These are phyloP conservation scores for Antedon mediterranea DNA, from an alignment of 53 echinoderm and acorn worm species.

Conservation along the genomic window DNA sequence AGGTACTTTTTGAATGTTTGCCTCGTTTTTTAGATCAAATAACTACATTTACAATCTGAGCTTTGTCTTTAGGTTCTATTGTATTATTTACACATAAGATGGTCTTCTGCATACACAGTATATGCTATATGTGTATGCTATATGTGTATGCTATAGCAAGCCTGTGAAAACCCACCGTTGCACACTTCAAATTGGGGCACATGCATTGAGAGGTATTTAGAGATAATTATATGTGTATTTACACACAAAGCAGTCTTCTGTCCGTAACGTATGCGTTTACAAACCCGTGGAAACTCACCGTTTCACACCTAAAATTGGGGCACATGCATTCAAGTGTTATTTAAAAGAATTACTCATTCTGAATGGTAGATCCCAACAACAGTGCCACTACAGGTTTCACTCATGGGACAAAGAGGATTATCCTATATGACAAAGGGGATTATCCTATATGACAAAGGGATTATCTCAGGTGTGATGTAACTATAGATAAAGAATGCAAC, in stretches of 20 bases:
- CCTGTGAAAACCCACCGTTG: not conserved
- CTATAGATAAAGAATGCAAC: not conserved
- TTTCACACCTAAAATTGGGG: not conserved
- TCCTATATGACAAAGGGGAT: not conserved
- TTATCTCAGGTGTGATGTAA: not conserved
- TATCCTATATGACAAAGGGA: not conserved
- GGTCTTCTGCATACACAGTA: not conserved
- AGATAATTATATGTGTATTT: no score
- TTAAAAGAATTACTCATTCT: not conserved
- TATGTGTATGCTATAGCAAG: not conserved
- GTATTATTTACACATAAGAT: not conserved
- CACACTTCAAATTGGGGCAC: not conserved
- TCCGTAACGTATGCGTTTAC: not conserved
- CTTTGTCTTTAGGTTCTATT: not conserved
- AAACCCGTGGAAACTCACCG: not conserved
- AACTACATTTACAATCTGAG: not conserved
- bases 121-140: no score
- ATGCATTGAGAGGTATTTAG: not conserved
- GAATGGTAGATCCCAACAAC: not conserved
- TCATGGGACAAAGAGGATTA: not conserved
- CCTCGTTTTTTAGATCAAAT: not conserved
- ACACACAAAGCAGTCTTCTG: no score
- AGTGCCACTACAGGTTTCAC: not conserved
- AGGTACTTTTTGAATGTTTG: not conserved
- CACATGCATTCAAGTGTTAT: not conserved